phyloP scores from a whole-genome alignment of 1,140 invertebrate genomes.

The Liolophura sinensis region DNA sequence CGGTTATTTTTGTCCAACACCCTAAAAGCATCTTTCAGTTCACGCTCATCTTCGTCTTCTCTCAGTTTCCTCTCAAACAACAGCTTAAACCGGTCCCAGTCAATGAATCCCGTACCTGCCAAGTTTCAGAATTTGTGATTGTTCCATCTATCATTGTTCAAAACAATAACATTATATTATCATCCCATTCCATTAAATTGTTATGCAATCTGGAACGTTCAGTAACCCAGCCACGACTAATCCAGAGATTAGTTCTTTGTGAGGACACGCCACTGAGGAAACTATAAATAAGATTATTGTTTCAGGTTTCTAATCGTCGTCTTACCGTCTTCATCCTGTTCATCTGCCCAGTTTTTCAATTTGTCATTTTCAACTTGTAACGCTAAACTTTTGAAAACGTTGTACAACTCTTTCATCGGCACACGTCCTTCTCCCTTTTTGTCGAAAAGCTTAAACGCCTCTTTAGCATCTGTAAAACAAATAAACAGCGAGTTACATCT shows the following conservation, averaged over 20 bases:
- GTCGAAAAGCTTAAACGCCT: constrained; percentile 52
- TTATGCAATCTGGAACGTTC: too few relatives aligned
- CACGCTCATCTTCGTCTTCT: constrained; percentile 58
- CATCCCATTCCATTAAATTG: too few relatives aligned
- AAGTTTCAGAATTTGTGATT: constrained; percentile 5
- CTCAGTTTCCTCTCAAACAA: constrained; percentile 54
- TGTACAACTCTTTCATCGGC: constrained; percentile 53
- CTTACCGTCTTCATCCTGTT: constrained; percentile 56
- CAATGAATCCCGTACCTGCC: constrained; percentile 47
- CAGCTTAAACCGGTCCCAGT: constrained; percentile 53
- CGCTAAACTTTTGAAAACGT: constrained; percentile 50
- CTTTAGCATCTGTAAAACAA: constrained; percentile 45
- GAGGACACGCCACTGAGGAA: too few relatives aligned
- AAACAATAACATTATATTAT: too few relatives aligned
- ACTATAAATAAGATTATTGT: too few relatives aligned
- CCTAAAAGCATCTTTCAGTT: constrained; percentile 58
- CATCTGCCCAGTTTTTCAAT: constrained; percentile 55
- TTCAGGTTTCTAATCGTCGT: neutral
- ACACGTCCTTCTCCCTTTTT: constrained; percentile 51
- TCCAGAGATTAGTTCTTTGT: too few relatives aligned
- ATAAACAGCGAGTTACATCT: neutral
- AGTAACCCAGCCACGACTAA: too few relatives aligned
- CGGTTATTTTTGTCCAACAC: constrained; percentile 58
- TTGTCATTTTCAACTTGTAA: constrained; percentile 47
- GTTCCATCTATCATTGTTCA: too few relatives aligned